Conservation (phyloP, 1,140 invertebrate species). For the Drosophila micromelanica region DNA sequence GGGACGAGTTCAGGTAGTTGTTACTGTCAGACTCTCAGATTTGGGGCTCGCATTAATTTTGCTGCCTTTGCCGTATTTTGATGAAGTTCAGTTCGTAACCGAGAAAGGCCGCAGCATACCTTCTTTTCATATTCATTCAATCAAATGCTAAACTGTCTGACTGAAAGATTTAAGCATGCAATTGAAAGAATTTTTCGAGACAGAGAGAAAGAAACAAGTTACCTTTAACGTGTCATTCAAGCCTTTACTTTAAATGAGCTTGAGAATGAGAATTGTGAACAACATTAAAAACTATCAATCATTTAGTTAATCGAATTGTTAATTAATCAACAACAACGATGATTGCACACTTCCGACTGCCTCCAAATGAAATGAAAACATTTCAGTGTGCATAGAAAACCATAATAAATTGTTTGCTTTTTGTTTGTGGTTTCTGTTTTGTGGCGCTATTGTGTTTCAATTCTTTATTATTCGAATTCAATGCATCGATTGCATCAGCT, state of each 20-base stretch:
- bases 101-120: neutral
- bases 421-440: slow-evolving; percentile 7
- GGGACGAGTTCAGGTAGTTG: slow-evolving; percentile 6
- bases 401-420: slow-evolving; percentile 24
- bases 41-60: slow-evolving; percentile 37
- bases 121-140: slow-evolving; percentile 74
- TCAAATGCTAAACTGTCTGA: slow-evolving; percentile 48
- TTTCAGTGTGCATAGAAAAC: slow-evolving; percentile 8
- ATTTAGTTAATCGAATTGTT: slow-evolving; percentile 48
- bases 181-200: slow-evolving; percentile 1
- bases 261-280: slow-evolving; percentile 1
- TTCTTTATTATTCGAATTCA: slow-evolving; percentile 24
- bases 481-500: slow-evolving; percentile 28
- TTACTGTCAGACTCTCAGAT: slow-evolving; percentile 15
- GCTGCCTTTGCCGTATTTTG: slow-evolving; percentile 8
- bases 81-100: neutral
- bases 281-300: slow-evolving; percentile 42
- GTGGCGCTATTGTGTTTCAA: slow-evolving; percentile 6
- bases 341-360: slow-evolving; percentile 39
- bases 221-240: neutral
- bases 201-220: neutral
- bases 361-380: slow-evolving; percentile 10
- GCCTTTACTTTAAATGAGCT: neutral
- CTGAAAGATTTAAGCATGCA: slow-evolving; percentile 14
- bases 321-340: slow-evolving; percentile 44